A percentile compares a stretch with the other conserved stretches of the same genome.
Evolutionary conservation across 64 coral and sea anemone species (phyloP).

Genomic region (Dendronephthya gigantea): DNA sequence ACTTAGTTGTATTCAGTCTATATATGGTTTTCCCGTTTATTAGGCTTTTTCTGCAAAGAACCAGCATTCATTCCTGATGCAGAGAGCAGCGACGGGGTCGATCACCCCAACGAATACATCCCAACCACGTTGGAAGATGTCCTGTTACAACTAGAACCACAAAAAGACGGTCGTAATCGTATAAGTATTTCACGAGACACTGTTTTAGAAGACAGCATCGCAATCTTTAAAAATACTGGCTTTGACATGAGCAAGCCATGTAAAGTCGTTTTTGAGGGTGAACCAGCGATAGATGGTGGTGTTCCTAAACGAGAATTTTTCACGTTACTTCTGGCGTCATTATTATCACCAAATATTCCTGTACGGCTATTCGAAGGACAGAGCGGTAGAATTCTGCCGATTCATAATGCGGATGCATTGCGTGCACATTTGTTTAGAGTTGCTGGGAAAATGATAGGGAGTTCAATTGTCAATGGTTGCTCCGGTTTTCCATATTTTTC

Average conservation of each 20-base stretch:
- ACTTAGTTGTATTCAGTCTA: too few species aligned
- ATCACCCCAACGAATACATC: background rate
- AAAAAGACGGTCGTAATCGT: background rate
- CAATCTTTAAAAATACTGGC: background rate
- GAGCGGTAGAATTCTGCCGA: background rate
- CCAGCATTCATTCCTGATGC: background rate
- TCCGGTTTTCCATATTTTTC: background rate
- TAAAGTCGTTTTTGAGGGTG: background rate
- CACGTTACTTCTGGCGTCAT: background rate
- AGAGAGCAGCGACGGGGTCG: too few species aligned
- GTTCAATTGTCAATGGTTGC: background rate
- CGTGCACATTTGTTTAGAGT: background rate
- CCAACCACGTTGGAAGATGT: background rate
- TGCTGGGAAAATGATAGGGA: background rate
- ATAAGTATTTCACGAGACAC: background rate
- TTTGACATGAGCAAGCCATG: background rate
- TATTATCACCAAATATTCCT: background rate
- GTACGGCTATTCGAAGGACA: background rate
- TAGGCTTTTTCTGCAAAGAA: background rate
- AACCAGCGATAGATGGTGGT: background rate
- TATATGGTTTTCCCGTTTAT: background rate
- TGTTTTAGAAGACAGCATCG: background rate
- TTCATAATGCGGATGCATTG: conserved; percentile 1
- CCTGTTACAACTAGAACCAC: background rate
- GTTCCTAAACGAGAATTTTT: background rate